Evolutionary conservation across 1,140 invertebrate species (phyloP).

Genomic region (Drosophila paulistorum): DNA sequence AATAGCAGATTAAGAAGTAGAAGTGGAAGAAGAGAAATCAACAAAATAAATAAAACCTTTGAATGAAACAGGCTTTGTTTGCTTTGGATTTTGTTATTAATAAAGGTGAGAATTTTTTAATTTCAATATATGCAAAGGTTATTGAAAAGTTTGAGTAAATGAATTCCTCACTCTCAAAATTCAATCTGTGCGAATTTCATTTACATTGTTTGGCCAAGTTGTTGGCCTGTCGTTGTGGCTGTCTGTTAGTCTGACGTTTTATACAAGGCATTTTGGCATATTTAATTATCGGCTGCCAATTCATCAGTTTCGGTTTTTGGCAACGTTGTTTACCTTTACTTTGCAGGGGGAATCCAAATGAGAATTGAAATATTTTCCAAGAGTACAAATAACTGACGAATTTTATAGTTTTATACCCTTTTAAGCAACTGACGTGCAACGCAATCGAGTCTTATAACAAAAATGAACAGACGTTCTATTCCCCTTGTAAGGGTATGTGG

Average conservation of each 20-base stretch:
- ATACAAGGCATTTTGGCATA: conserved; percentile 42
- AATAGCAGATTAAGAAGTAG: not conserved
- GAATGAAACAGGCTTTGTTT: no score
- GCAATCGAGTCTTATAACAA: not conserved
- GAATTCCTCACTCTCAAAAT: not conserved
- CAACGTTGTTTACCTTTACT: conserved; percentile 42
- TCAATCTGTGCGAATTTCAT: not conserved
- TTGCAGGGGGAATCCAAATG: conserved; percentile 17
- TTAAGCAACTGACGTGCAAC: not conserved
- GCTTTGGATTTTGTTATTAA: no score
- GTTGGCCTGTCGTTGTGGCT: not conserved
- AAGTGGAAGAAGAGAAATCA: not conserved
- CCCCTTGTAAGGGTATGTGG: not conserved
- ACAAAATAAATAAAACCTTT: not conserved
- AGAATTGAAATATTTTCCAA: not conserved
- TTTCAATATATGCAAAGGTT: not conserved
- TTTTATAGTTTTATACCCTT: not conserved
- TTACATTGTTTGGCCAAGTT: conserved; percentile 4
- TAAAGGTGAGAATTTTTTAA: not conserved
- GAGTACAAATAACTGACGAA: not conserved
- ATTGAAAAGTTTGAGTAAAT: not conserved
- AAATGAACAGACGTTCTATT: not conserved
- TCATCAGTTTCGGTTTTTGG: conserved; percentile 34
- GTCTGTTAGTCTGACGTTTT: conserved; percentile 4
- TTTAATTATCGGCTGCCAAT: conserved; percentile 53